Conservation (phyloP, 2,797 vertebrate species). For the Salarias fasciatus region DNA sequence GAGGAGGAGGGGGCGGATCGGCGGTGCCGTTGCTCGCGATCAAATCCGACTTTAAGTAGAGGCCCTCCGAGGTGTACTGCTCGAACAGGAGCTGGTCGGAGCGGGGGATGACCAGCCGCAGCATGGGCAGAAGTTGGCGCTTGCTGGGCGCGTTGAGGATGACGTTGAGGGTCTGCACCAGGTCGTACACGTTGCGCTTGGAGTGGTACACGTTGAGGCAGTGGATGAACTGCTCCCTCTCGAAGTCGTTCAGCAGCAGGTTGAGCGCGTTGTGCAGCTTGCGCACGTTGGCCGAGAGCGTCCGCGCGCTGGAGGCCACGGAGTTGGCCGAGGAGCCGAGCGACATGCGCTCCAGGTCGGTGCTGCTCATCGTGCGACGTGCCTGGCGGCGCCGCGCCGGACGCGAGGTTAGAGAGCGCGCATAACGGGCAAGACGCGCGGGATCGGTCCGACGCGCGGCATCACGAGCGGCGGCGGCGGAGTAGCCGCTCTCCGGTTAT, state of each 20-base stretch:
- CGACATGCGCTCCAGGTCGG: constrained; percentile 89
- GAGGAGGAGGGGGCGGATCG: constrained; percentile 40
- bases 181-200: constrained; percentile 96
- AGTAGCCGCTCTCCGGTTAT: constrained; percentile 38
- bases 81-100: constrained; percentile 98
- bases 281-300: constrained; percentile 93
- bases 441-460: constrained; percentile 55
- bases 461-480: constrained; percentile 63
- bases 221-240: constrained; percentile 96
- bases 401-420: constrained; percentile 60
- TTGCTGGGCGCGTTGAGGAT: constrained; percentile 93
- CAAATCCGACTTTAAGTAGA: constrained; percentile 86
- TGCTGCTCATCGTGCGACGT: constrained; percentile 92
- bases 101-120: constrained; percentile 94
- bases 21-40: constrained; percentile 70
- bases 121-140: constrained; percentile 93
- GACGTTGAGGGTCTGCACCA: constrained; percentile 93
- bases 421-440: constrained; percentile 47
- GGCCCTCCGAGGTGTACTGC: constrained; percentile 95
- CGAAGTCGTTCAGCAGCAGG: constrained; percentile 90
- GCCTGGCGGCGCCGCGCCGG: constrained; percentile 68
- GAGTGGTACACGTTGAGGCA: constrained; percentile 97
- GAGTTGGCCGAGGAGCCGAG: constrained; percentile 85
- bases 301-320: constrained; percentile 85
- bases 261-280: constrained; percentile 95